phyloP scores from a whole-genome alignment of 35 echinoderm and acorn worm species.

The Heliocidaris tuberculata region DNA sequence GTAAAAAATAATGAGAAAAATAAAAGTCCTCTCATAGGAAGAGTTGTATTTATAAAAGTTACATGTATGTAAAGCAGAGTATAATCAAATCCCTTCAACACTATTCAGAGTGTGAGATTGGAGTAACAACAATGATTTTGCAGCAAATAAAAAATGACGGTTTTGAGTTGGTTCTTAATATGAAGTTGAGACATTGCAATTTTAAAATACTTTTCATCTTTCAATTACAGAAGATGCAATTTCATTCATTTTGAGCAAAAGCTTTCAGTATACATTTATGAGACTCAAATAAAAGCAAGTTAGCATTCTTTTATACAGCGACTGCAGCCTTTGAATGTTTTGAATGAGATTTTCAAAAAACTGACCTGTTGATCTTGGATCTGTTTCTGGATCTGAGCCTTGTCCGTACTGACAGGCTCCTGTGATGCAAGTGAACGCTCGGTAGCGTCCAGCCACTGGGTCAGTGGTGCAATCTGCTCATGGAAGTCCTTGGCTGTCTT shows the following conservation, averaged over 20 bases:
- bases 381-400: slow-evolving; percentile 83
- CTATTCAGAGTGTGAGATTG: no score
- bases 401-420: slow-evolving; percentile 73
- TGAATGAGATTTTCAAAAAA: not conserved
- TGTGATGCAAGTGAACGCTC: slow-evolving; percentile 62
- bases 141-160: no score
- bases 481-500: slow-evolving; percentile 95
- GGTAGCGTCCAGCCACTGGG: slow-evolving; percentile 83
- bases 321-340: not conserved
- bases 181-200: no score
- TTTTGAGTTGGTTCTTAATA: no score
- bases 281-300: not conserved
- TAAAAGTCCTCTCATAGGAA: no score
- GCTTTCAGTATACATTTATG: not conserved
- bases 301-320: not conserved
- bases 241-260: not conserved
- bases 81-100: no score
- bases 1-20: no score
- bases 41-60: no score
- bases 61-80: no score
- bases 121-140: no score
- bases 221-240: not conserved
- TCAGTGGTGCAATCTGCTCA: slow-evolving; percentile 83
- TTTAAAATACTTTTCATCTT: not conserved
- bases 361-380: slow-evolving; percentile 92